A percentile compares a stretch with the other conserved stretches of the same genome.
Evolutionary conservation across 2,113 vertebrate genomes (phyloP).

Genomic region (Psilopsiagon aymara): DNA sequence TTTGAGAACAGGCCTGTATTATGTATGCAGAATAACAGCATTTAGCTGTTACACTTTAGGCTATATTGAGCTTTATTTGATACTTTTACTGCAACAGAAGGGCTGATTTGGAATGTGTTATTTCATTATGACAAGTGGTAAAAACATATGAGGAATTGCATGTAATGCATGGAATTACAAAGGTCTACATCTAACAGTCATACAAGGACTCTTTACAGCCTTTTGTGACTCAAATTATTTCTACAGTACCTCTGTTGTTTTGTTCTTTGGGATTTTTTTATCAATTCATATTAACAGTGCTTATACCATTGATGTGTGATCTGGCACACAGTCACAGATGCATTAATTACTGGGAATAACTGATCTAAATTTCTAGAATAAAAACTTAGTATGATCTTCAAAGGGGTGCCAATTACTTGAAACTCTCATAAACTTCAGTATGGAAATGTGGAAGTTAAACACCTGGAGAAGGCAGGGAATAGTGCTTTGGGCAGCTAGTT

Average conservation of each 20-base stretch:
- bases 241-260: background rate
- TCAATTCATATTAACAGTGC: background rate
- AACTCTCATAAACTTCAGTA: background rate
- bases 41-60: background rate
- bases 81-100: background rate
- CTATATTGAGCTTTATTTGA: background rate
- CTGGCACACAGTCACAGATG: background rate
- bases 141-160: background rate
- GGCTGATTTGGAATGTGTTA: background rate
- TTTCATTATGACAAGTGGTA: background rate
- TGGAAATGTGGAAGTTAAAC: background rate
- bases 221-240: background rate
- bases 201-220: background rate
- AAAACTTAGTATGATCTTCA: background rate
- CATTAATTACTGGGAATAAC: background rate
- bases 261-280: background rate
- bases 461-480: constrained; percentile 1
- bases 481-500: background rate
- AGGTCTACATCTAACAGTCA: background rate
- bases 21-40: background rate
- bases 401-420: background rate
- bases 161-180: background rate
- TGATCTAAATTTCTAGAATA: background rate
- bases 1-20: background rate
- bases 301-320: background rate